Base-by-base conservation (phyloP, 2,888 invertebrate species). In the Hydroisotoma schaefferi region DNA sequence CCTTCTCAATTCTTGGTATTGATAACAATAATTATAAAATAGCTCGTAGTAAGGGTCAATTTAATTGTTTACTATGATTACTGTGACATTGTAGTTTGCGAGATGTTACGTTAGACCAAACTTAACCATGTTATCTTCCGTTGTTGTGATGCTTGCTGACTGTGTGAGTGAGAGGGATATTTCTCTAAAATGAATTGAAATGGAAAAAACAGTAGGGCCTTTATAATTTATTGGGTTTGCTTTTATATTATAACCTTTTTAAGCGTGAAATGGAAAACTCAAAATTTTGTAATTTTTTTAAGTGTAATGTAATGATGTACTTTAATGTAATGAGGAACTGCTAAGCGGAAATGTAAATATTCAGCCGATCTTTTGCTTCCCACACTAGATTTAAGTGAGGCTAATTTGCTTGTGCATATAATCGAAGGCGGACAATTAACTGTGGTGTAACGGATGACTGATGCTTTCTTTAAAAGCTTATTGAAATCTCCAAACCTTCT, bases 381-480 rank as follows among this genome's bases (percentile, higher is more conserved):
- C 37, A 46, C 5, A 46, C 25, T 46, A 46, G 46, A 23, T 46
- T 46, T 23, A 46, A 25, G 22, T 12, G 15, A 25, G 15, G 46
- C 46, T 52, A 52, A 52, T 52, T 52, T 52, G 23, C 23, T 15
- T 52, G 52, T 48, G 56, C 56, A 47, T n/a, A n/a, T 56, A 47
- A 56, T 56, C 56, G 56, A 47, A 56, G 44, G 52, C 52, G 52
- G 58, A 58, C 58, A 58, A 53, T 53, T 54, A 53, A 53, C 59
- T 59, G 59, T 59, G 59, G 59, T 59, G 54, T 54, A 54, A 53
- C 49, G 59, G 54, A 53, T 59, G 59, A 59, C 59, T 59, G 59
- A 59, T 52, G 58, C 52, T 58, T 58, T 46, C 52, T 58, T 52
- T 58, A 43, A 40, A 51, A 52, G 58, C 52, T 52, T 58, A 46